Evolutionary conservation across 1,140 invertebrate species (phyloP), one percentile per base, ranked within the genome.

Genomic region (Forficula auricularia): DNA sequence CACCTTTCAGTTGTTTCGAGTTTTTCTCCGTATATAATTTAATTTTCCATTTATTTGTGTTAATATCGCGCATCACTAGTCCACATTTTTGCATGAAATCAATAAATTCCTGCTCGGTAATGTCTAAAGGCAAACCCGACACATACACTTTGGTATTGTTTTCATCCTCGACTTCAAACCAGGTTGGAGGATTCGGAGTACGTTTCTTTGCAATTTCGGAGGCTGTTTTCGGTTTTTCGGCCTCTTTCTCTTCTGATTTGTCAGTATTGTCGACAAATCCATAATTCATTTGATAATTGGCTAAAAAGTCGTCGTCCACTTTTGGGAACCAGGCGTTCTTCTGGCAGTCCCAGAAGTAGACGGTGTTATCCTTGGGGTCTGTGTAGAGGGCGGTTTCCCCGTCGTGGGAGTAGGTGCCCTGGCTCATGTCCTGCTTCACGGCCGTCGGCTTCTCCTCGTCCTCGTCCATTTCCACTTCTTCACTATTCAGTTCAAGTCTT

Each of bases 71-170:
- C 67, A 90, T 85, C 13, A 98, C 73, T 15, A 98, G 66, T n/a
- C 95, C 95, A 71, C 83, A 98, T 64, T 98, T 98, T 50, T 76
- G 74, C 80, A 98, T 96, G 9, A 97, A 59, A 56, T 89, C 81
- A 7, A 82, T 71, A 63, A 92, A 82, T 57, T 88, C 82, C 46
- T 94, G 77, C 55, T 95, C 78, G 0, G 80, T 92, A 31, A 90
- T 79, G 53, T 94, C 84, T 38, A 73, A 49, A 1, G 95, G 94
- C 45, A 99, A 67, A 57, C 91, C 88, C 6, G 79, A 79, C 1
- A 98, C 89, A 68, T 99, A 99, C 1, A 99, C 90, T 63, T 95
- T 94, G 1, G 88, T 94, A 54, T 95, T 97, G 52, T 84, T 80
- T n/a, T 79, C 70, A 38, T 92, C 82, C 51, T 91, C 79, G 12